Evolutionary conservation across 2,888 invertebrate genomes (phyloP), one percentile per base, ranked within the genome.

Genomic region (Yponomeuta plumbellus): DNA sequence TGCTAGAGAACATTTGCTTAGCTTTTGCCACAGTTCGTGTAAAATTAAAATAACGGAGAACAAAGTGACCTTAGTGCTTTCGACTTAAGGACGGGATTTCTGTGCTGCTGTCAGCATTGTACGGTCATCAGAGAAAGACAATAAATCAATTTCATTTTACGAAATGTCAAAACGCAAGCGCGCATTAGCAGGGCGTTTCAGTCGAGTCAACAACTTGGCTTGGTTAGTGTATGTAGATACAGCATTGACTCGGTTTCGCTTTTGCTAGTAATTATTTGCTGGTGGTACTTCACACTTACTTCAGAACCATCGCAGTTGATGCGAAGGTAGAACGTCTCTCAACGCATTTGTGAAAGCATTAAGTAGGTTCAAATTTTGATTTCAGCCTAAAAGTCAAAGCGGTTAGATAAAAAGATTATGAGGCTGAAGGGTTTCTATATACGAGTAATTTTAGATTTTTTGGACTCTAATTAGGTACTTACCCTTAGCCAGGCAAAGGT

Each of bases 151-250:
- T 74, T 71, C 69, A 74, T 72, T 70, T 69, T 70, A 22, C 69
- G 69, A 66, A 64, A 56, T 74, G 75, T 76, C 76, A 75, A 72
- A 71, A 72, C 70, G 59, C 68, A 52, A 52, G 69, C 67, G 68
- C 69, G 69, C 75, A 77, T 77, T 76, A 76, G 76, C 75, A 67
- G 67, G 69, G 68, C 71, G 71, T 70, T 72, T 76, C 75, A 72
- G 71, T 75, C 75, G 61, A 34, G 22, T 59, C 61, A 61, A 34
- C 61, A 34, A 26, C n/a, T 52, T 17, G 2, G 44, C 44, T 52
- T 17, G 8, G 17, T 52, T 34, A 34, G 34, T 34, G 34, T 20
- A 59, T 17, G 26, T n/a, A 61, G 61, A 61, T 61, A 61, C 61
- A 61, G 59, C 59, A 59, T 59, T 34, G 23, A 61, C 61, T 34